Evolutionary conservation across 2,113 vertebrate genomes (phyloP).

Genomic region (Corythaixoides concolor): DNA sequence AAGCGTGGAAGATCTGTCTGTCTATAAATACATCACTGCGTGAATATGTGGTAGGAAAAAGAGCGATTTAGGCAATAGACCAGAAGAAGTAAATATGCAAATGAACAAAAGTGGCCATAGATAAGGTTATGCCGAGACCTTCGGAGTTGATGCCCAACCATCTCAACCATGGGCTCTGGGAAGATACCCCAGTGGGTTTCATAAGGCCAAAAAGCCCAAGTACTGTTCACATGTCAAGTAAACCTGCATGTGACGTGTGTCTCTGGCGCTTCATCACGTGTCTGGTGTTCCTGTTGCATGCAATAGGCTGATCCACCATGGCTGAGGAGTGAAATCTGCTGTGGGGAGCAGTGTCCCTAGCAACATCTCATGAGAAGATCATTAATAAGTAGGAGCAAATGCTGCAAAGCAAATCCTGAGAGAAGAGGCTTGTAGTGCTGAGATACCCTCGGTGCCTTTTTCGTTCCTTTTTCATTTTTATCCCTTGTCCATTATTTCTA

Average conservation of each 20-base stretch:
- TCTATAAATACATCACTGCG: background rate
- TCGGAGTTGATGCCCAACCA: background rate
- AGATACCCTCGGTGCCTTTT: background rate
- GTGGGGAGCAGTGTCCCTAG: background rate
- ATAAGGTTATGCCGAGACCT: background rate
- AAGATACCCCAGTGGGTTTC: background rate
- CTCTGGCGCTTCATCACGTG: rapidly evolving
- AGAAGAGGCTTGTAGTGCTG: background rate
- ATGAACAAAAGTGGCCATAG: background rate
- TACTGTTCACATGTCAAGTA: rapidly evolving
- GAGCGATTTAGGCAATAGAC: background rate
- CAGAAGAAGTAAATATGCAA: background rate
- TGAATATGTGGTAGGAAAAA: background rate
- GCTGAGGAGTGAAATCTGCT: no score
- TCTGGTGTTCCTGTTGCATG: background rate
- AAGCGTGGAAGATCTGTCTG: background rate
- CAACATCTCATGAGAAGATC: background rate
- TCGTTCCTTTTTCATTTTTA: background rate
- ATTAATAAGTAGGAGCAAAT: background rate
- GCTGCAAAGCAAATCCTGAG: background rate
- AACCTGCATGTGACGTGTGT: rapidly evolving
- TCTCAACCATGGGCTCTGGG: background rate
- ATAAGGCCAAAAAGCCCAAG: background rate
- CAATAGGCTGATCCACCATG: no score
- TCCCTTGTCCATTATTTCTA: background rate